Conservation (phyloP, 2,888 invertebrate species). For the Chirona hameri region DNA sequence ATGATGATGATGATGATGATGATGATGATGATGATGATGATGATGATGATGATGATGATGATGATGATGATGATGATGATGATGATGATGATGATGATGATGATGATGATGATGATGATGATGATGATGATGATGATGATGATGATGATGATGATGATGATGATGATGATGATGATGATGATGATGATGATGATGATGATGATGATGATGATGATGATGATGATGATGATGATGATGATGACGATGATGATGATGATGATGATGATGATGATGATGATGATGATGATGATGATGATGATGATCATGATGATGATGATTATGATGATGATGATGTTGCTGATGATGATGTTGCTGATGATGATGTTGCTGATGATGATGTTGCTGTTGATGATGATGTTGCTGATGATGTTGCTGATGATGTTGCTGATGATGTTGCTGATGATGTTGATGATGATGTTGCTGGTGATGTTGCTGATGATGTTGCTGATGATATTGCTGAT, state of each 20-base stretch:
- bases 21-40: constrained; percentile 22
- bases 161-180: too few species aligned
- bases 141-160: constrained; percentile 11
- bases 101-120: constrained; percentile 12
- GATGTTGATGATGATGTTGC: too few species aligned
- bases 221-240: constrained; percentile 22
- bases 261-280: constrained; percentile 22
- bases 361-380: too few species aligned
- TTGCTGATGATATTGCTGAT: too few species aligned
- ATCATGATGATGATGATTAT: too few species aligned
- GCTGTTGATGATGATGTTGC: too few species aligned
- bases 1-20: constrained; percentile 22
- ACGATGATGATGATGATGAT: constrained; percentile 22
- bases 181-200: too few species aligned
- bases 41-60: constrained; percentile 12
- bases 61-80: constrained; percentile 22
- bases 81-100: constrained; percentile 22
- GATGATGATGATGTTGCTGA: too few species aligned
- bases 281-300: constrained; percentile 22
- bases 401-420: too few species aligned
- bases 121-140: constrained; percentile 22
- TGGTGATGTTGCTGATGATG: too few species aligned
- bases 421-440: too few species aligned
- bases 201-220: constrained; percentile 22
- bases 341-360: too few species aligned